Conservation (phyloP, 2,888 invertebrate species). For the Troides aeacus region DNA sequence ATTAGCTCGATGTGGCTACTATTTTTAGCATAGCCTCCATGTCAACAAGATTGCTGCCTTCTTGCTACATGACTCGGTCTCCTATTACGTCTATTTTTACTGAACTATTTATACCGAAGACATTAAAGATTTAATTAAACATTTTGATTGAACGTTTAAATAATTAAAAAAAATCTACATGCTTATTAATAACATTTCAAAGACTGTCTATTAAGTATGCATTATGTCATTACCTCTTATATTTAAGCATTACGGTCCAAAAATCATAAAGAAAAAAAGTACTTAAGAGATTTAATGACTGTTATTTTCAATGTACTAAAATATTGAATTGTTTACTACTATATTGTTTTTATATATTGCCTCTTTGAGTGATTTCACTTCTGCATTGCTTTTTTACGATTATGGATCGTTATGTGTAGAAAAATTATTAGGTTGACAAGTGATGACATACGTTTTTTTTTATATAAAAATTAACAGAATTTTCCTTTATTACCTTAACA, state of each 20-base stretch:
- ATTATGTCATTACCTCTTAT: neutral
- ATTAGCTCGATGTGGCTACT: constrained; percentile 50
- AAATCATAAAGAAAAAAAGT: neutral
- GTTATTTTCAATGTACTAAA: neutral
- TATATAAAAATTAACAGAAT: neutral
- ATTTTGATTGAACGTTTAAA: neutral
- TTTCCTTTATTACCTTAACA: neutral
- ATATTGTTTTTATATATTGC: neutral
- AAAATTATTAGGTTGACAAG: neutral
- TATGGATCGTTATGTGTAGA: neutral
- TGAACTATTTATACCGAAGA: neutral
- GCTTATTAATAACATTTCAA: neutral
- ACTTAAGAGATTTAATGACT: neutral
- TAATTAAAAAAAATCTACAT: neutral
- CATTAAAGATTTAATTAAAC: neutral
- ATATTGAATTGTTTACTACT: neutral
- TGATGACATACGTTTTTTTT: neutral
- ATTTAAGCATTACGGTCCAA: neutral
- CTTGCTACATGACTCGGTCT: constrained; percentile 21
- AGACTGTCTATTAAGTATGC: neutral
- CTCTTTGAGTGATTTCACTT: neutral
- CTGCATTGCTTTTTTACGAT: neutral
- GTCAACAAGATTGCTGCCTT: constrained; percentile 37
- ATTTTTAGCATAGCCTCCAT: constrained; percentile 57
- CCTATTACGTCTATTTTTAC: constrained; percentile 21